phyloP scores from a whole-genome alignment of 2,797 vertebrate genomes.

The Gymnopithys bicolor region DNA sequence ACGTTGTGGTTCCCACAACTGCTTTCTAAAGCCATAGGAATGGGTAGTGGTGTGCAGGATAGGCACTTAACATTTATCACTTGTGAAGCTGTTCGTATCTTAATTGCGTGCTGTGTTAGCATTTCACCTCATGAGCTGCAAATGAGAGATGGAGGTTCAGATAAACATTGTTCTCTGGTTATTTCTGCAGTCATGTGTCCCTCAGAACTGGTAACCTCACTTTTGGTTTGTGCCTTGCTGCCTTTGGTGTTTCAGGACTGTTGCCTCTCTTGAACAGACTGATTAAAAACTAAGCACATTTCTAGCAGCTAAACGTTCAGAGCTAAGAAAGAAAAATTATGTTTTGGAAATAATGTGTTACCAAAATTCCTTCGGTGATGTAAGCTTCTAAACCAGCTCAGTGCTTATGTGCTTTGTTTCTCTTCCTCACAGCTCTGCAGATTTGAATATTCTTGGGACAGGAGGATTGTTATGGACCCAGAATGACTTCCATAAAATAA shows the following conservation, averaged over 20 bases:
- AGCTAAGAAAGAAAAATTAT: not conserved
- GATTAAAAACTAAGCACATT: not conserved
- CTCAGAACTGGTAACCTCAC: not conserved
- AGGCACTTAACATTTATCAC: too few species aligned
- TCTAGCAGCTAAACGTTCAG: not conserved
- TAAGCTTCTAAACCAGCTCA: not conserved
- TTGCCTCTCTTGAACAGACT: not conserved
- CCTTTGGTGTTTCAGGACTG: not conserved
- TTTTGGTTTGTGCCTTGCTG: not conserved
- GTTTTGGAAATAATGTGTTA: not conserved
- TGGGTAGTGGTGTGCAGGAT: not conserved
- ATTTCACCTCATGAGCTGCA: not conserved
- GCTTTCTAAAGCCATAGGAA: not conserved
- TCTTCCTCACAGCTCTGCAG: conserved; percentile 60
- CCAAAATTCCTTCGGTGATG: not conserved
- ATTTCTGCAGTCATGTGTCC: not conserved
- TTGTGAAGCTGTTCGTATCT: not conserved
- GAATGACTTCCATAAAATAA: conserved; percentile 78
- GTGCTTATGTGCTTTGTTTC: not conserved
- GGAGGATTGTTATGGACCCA: conserved; percentile 80
- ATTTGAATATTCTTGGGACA: conserved; percentile 39
- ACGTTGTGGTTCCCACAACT: not conserved
- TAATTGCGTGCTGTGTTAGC: not conserved
- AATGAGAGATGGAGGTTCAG: not conserved
- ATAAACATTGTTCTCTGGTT: not conserved